Conservation (phyloP, 2,113 vertebrate species). For the Danio rerio region DNA sequence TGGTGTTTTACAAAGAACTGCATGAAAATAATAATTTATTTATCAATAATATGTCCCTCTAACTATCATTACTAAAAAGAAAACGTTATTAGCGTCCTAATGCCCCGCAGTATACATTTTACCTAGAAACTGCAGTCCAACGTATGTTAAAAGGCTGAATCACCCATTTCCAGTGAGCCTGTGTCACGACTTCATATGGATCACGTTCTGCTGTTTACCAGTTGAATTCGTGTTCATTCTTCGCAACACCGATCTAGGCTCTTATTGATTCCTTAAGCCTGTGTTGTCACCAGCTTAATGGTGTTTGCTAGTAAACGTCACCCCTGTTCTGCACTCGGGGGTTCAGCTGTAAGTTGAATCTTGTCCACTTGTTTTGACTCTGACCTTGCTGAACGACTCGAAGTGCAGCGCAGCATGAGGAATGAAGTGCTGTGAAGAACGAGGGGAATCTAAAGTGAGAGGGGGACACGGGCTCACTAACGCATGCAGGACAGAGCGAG, state of each 20-base stretch:
- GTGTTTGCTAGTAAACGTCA: not conserved
- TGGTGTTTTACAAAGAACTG: too few species aligned
- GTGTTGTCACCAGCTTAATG: not conserved
- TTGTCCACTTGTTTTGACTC: constrained; percentile 6
- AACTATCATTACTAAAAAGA: too few species aligned
- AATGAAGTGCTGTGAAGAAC: constrained; percentile 41
- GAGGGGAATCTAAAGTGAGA: constrained; percentile 58
- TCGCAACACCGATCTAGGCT: not conserved
- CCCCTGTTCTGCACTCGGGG: not conserved
- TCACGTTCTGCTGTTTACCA: not conserved
- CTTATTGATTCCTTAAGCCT: not conserved
- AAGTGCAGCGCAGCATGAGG: constrained; percentile 51
- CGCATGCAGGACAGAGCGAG: not conserved
- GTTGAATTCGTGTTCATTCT: not conserved
- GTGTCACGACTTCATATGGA: not conserved
- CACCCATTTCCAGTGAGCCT: too few species aligned
- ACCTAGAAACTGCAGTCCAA: too few species aligned
- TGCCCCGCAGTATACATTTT: too few species aligned
- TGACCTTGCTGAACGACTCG: constrained; percentile 54
- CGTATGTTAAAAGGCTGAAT: too few species aligned
- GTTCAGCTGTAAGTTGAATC: not conserved
- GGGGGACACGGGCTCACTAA: constrained; percentile 26
- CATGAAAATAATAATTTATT: too few species aligned
- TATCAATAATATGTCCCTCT: too few species aligned
- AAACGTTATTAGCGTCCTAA: too few species aligned